Evolutionary conservation across 2,113 vertebrate genomes (phyloP), one percentile per base, ranked within the genome.

Genomic region (Gobiocypris rarus): DNA sequence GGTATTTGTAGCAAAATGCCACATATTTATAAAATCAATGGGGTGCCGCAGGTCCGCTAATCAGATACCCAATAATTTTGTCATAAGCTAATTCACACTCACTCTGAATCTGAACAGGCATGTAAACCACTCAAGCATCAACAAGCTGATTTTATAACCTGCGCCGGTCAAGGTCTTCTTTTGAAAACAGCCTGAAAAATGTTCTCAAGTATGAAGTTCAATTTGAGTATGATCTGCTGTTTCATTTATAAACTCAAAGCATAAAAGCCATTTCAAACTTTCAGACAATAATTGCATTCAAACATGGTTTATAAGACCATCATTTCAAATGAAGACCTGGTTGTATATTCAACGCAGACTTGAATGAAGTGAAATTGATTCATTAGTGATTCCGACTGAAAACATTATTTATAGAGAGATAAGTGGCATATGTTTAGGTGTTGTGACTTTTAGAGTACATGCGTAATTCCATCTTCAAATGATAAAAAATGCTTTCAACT

Each of bases 101-200:
- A 63, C 22, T 69, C 34, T 65, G 61, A 82, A 63, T 82, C 38
- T 85, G 41, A 26, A 48, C 67, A 59, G 24, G 73, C 58, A 83
- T 88, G 56, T 88, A 84, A 88, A 86, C 19, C 67, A 34, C 69
- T 78, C 48, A 26, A 76, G 52, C 43, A 26, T 56, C 84, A 81
- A 78, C 78, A 87, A 69, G 69, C 89, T 58, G 69, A 19, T 83
- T 82, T 86, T 82, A 88, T 83, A 81, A 59, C n/a, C n/a, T n/a
- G n/a, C n/a, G n/a, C 24, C 78, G 83, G 79, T 83, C 50, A 82
- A 48, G 52, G 75, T 14, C 38, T 71, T 19, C 56, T 56, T 59
- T 83, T 56, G 4, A 67, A 31, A 61, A 14, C 11, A 41, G 83
- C 34, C 22, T 67, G 15, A 0, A 11, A n/a, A 31, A 65, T 48